Percentiles rank a stretch among this genome's conserved stretches.
Conservation (phyloP, 2,797 vertebrate species). For the Pseudochirops corinnae region DNA sequence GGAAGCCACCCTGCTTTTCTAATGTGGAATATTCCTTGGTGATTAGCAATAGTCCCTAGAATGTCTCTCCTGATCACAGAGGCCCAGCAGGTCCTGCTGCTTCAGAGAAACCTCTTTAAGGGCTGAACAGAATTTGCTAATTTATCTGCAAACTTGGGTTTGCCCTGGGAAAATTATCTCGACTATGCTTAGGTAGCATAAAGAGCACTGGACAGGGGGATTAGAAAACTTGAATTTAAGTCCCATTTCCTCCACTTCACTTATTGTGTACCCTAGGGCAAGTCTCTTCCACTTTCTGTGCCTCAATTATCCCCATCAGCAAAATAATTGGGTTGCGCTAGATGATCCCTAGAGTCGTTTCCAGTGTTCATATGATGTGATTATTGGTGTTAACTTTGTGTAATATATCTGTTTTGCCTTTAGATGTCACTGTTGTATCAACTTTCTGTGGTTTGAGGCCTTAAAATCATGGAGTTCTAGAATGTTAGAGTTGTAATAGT, state of each 20-base stretch:
- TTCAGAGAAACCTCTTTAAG: background rate
- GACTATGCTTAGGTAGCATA: background rate
- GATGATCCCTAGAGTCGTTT: background rate
- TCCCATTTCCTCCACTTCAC: background rate
- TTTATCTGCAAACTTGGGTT: background rate
- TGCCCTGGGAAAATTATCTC: background rate
- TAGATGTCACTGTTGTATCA: conserved; percentile 66
- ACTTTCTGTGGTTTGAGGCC: background rate
- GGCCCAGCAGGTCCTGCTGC: background rate
- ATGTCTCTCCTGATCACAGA: background rate
- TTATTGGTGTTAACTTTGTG: conserved; percentile 20
- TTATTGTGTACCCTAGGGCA: background rate
- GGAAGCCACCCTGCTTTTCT: background rate
- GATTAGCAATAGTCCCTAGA: background rate
- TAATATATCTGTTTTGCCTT: conserved; percentile 6
- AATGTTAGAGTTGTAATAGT: background rate
- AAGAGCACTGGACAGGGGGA: background rate
- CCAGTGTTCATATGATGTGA: background rate
- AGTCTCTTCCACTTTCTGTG: background rate
- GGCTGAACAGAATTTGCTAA: background rate
- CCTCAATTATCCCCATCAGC: background rate
- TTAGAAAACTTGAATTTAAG: background rate
- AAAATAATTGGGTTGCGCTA: background rate
- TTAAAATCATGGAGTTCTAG: background rate
- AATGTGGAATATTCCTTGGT: background rate